A percentile compares a stretch with the other conserved stretches of the same genome.
Conservation (phyloP, 2,113 vertebrate species). For the Monopterus albus region DNA sequence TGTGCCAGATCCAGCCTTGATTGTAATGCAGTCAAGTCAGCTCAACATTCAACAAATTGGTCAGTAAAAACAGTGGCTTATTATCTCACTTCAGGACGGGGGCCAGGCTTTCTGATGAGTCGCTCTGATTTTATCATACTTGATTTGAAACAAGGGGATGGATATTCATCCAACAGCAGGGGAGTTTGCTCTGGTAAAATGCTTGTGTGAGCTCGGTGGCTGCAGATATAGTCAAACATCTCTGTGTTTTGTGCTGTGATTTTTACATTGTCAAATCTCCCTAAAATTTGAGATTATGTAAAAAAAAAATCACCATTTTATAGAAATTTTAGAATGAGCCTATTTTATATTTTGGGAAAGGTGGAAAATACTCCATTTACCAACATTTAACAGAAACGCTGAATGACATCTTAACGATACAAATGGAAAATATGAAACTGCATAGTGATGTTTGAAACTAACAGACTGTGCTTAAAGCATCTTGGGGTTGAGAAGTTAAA, state of each 20-base stretch:
- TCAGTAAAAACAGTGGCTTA: constrained; percentile 32
- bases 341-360: neutral
- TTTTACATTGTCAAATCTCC: too few species aligned
- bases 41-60: constrained; percentile 45
- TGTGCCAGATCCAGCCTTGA: neutral
- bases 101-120: constrained; percentile 54
- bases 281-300: neutral
- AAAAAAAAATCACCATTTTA: neutral
- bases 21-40: constrained; percentile 26
- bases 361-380: neutral
- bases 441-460: neutral
- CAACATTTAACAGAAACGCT: neutral
- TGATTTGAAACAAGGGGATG: constrained; percentile 26
- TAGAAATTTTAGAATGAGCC: neutral
- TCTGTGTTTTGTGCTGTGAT: too few species aligned
- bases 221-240: constrained; percentile 31
- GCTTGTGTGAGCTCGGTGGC: constrained; percentile 36
- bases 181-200: constrained; percentile 7
- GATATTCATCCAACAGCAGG: constrained; percentile 8
- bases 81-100: constrained; percentile 43
- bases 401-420: neutral
- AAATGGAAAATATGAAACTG: neutral
- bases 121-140: constrained; percentile 60
- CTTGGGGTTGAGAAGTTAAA: neutral
- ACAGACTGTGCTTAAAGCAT: neutral